These are phyloP conservation scores for Neomonachus schauinslandi DNA, from an alignment of 2,113 vertebrate species.

Conservation along the genomic window DNA sequence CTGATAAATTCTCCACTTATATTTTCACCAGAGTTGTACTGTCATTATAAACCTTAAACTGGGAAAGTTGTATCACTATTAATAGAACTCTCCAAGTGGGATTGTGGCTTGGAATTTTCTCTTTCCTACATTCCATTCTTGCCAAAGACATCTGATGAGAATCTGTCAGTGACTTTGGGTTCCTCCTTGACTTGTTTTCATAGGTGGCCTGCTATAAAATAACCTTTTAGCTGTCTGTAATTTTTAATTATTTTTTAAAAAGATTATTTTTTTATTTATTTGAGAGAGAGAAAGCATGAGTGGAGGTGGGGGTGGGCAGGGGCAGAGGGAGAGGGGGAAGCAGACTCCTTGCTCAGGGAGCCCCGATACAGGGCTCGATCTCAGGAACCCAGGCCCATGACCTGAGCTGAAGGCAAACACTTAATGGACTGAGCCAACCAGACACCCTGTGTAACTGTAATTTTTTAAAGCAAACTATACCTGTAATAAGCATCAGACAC, in stretches of 20 bases:
- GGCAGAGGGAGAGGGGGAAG: not conserved
- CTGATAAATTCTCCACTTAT: not conserved
- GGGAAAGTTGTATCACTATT: not conserved
- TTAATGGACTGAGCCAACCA: not conserved
- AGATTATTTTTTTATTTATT: not conserved
- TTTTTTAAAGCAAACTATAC: not conserved
- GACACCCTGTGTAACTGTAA: not conserved
- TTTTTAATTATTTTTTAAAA: not conserved
- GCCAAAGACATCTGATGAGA: not conserved
- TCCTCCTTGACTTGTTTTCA: slow-evolving; percentile 11
- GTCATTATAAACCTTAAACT: not conserved
- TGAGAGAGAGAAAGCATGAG: not conserved
- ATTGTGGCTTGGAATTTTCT: not conserved
- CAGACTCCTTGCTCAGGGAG: not conserved
- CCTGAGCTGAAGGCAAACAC: not conserved
- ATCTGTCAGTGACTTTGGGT: not conserved
- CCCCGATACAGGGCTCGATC: not conserved
- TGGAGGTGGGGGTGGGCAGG: not conserved
- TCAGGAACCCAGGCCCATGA: not conserved
- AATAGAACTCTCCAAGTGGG: not conserved
- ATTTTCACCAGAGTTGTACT: not conserved
- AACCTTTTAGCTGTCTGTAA: not conserved
- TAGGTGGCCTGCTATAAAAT: not conserved
- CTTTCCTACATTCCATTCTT: not conserved
- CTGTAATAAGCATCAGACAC: not conserved